Percentiles rank a stretch among this genome's conserved stretches.
phyloP scores from a whole-genome alignment of 2,888 invertebrate species.

The Cosmopolites sordidus region DNA sequence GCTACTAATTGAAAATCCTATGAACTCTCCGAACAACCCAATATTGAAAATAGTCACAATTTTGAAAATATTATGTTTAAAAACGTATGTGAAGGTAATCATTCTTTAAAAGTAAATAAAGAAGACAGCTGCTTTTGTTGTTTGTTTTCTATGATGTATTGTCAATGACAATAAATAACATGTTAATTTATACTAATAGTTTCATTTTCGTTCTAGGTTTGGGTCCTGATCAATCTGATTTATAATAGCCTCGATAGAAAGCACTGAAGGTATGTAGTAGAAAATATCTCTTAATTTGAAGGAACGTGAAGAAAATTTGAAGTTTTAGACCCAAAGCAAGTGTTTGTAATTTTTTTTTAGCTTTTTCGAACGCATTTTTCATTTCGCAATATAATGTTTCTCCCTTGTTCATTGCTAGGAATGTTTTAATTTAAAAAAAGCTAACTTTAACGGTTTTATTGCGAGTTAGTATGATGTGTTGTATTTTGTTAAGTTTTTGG shows the following conservation, averaged over 20 bases:
- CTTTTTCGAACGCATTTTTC: slow-evolving; percentile 17
- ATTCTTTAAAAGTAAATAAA: too few relatives aligned
- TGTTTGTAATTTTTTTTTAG: slow-evolving; percentile 14
- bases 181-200: too few relatives aligned
- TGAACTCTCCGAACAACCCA: too few relatives aligned
- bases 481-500: slow-evolving; percentile 1
- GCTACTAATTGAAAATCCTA: too few relatives aligned
- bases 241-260: slow-evolving; percentile 42
- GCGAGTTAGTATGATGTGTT: background rate
- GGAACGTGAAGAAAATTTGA: slow-evolving; percentile 19
- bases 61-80: too few relatives aligned
- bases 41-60: too few relatives aligned
- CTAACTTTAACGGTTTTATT: slow-evolving; percentile 5
- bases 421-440: slow-evolving; percentile 9
- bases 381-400: background rate
- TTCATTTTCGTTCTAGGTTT: slow-evolving; percentile 42
- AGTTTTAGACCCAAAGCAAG: slow-evolving; percentile 11
- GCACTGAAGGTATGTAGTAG: slow-evolving; percentile 19
- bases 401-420: slow-evolving; percentile 10
- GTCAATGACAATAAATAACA: too few relatives aligned
- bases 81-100: too few relatives aligned
- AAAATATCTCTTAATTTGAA: slow-evolving; percentile 10
- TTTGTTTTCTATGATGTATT: too few relatives aligned
- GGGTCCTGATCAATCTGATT: slow-evolving; percentile 61
- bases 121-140: too few relatives aligned